Evolutionary conservation across 2,113 vertebrate genomes (phyloP).

Genomic region (Micromys minutus): DNA sequence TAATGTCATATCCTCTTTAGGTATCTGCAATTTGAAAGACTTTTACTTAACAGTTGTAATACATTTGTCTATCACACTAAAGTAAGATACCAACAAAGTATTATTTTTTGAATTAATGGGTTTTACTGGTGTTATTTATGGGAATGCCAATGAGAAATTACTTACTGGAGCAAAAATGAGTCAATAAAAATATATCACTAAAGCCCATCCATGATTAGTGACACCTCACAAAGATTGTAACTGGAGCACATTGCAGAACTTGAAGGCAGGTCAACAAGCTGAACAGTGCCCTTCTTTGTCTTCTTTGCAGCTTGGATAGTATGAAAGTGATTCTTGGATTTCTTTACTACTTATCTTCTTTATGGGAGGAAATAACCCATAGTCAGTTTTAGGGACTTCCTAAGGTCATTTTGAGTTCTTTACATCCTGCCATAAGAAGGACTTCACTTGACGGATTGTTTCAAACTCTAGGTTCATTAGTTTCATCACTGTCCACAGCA

Average conservation of each 20-base stretch:
- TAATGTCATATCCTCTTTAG: not conserved
- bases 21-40: not conserved
- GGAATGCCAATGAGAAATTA: not conserved
- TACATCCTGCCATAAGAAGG: not conserved
- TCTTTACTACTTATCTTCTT: not conserved
- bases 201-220: fast-evolving
- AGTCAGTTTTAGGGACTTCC: not conserved
- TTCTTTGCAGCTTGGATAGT: not conserved
- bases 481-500: not conserved
- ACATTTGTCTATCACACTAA: not conserved
- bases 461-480: not conserved
- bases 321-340: not conserved
- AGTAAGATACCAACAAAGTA: not conserved
- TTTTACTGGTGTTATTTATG: not conserved
- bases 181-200: not conserved
- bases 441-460: not conserved
- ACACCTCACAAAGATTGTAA: no score
- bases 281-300: not conserved
- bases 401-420: not conserved
- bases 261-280: not conserved
- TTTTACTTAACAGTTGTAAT: not conserved
- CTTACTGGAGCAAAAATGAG: not conserved
- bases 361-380: not conserved
- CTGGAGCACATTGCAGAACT: not conserved
- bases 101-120: not conserved